phyloP scores from a whole-genome alignment of 2,797 vertebrate genomes.

The Hemibagrus guttatus region DNA sequence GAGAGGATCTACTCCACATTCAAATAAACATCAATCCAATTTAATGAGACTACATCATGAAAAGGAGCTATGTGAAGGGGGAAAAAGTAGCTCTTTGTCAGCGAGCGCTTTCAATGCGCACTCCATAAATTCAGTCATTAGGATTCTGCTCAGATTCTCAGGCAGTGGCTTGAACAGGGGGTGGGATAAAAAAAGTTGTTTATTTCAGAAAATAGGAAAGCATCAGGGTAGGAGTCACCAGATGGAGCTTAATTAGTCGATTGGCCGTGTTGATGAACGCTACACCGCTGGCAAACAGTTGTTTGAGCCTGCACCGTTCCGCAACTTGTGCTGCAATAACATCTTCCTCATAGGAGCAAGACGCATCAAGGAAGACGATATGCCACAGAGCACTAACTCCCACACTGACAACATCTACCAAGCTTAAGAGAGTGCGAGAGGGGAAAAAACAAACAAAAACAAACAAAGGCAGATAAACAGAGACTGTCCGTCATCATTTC shows the following conservation, averaged over 20 bases:
- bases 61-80: slow-evolving; percentile 12
- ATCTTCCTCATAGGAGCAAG: slow-evolving; percentile 15
- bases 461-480: not conserved
- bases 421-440: not conserved
- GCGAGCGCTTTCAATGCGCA: not conserved
- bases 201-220: slow-evolving; percentile 34
- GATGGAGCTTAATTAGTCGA: slow-evolving; percentile 48
- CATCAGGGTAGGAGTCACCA: slow-evolving; percentile 40
- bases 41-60: slow-evolving; percentile 41
- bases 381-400: not conserved
- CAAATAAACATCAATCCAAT: slow-evolving; percentile 45
- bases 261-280: slow-evolving; percentile 27
- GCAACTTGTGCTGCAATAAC: slow-evolving; percentile 31
- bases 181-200: slow-evolving; percentile 21
- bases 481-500: not conserved
- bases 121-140: slow-evolving; percentile 12
- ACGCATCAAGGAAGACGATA: slow-evolving; percentile 12
- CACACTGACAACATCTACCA: not conserved
- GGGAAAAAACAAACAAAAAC: not conserved
- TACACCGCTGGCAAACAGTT: slow-evolving; percentile 16
- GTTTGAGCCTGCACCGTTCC: not conserved
- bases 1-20: slow-evolving; percentile 30
- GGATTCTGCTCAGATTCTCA: slow-evolving; percentile 17
- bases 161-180: not conserved
- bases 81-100: not conserved